These are phyloP conservation scores for Eutolmus rufibarbis DNA, from an alignment of 2,888 invertebrate genomes.

Conservation along the genomic window DNA sequence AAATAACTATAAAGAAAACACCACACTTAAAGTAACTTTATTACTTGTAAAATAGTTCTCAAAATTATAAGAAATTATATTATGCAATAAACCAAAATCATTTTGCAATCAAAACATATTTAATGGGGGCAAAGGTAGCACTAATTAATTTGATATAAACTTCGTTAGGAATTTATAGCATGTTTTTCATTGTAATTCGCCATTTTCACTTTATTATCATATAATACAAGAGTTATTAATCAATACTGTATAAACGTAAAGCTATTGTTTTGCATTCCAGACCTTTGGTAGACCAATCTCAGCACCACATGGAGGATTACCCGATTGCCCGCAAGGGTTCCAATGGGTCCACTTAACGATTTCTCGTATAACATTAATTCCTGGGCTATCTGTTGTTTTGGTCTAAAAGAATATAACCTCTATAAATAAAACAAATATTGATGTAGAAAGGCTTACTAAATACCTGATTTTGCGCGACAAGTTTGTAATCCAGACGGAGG, in stretches of 20 bases:
- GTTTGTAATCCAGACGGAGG: slow-evolving; percentile 62
- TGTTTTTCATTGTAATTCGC: too few species aligned
- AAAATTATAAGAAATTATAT: too few species aligned
- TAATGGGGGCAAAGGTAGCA: too few species aligned
- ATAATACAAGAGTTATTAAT: not conserved
- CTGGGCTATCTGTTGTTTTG: slow-evolving; percentile 64
- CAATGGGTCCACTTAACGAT: slow-evolving; percentile 65
- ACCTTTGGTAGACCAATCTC: slow-evolving; percentile 56
- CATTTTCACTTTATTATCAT: not conserved
- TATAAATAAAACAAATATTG: not conserved
- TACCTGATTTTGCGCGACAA: slow-evolving; percentile 66
- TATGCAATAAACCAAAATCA: too few species aligned
- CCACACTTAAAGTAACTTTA: too few species aligned
- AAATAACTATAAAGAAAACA: too few species aligned
- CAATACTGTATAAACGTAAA: not conserved
- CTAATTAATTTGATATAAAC: too few species aligned
- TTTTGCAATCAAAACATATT: too few species aligned
- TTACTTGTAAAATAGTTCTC: too few species aligned
- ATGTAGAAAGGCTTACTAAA: not conserved
- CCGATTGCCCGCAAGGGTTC: slow-evolving; percentile 56
- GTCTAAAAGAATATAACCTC: slow-evolving; percentile 54
- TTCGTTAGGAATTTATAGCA: too few species aligned
- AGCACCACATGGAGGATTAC: slow-evolving; percentile 55
- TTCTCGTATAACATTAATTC: slow-evolving; percentile 63
- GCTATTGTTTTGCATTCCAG: slow-evolving; percentile 52